These are phyloP conservation scores for Synergus itoensis DNA, from an alignment of 2,888 invertebrate genomes.

Conservation along the genomic window DNA sequence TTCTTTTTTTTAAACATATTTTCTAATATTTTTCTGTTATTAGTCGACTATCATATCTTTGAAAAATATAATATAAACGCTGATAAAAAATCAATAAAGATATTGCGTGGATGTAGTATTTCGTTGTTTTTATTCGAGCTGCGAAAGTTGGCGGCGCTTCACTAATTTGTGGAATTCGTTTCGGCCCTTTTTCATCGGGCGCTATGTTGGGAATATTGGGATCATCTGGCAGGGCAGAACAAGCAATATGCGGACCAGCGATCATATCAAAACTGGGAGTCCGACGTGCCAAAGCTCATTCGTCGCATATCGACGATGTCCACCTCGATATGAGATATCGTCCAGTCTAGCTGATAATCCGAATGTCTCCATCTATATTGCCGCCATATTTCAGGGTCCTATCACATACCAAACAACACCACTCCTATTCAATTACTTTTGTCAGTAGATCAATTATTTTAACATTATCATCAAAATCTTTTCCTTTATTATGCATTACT, in stretches of 20 bases:
- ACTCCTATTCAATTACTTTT: conserved; percentile 57
- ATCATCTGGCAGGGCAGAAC: conserved; percentile 61
- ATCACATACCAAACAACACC: conserved; percentile 71
- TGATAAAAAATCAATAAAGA: background rate
- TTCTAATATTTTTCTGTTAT: no score
- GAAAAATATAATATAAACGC: background rate
- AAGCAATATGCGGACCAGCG: conserved; percentile 68
- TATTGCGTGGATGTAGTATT: conserved; percentile 6
- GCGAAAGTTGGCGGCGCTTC: conserved; percentile 32
- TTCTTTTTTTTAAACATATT: background rate
- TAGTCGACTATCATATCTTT: no score
- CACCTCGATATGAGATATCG: conserved; percentile 76
- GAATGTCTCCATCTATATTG: conserved; percentile 73
- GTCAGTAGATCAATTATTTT: conserved; percentile 14
- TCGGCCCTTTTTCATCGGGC: conserved; percentile 38
- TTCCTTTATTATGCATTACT: background rate
- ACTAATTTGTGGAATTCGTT: conserved; percentile 49
- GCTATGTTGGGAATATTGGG: conserved; percentile 67
- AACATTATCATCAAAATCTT: background rate
- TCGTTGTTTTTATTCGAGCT: conserved; percentile 11
- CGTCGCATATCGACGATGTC: conserved; percentile 77
- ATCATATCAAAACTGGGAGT: conserved; percentile 69
- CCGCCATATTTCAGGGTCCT: conserved; percentile 72
- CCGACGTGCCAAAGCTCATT: conserved; percentile 73
- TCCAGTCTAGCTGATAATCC: conserved; percentile 69